A percentile compares a stretch with the other conserved stretches of the same genome.
Conservation (phyloP, 2,888 invertebrate species). For the Tenthredo mesomela region DNA sequence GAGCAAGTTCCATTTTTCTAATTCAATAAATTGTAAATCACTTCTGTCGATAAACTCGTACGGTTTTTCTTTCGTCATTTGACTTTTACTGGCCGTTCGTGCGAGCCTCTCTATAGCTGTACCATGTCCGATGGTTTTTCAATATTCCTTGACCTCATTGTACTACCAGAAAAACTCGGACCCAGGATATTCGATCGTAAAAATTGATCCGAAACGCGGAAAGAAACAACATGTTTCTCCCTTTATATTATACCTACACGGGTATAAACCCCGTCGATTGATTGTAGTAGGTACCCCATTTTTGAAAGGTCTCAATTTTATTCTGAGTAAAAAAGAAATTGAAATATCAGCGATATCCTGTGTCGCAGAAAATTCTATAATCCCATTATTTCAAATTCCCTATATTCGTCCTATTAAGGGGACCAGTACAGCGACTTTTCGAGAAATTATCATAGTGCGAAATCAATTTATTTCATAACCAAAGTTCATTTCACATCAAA, state of each 20-base stretch:
- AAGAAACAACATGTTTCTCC: slow-evolving; percentile 16
- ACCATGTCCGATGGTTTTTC: background rate
- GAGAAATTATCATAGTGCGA: no score
- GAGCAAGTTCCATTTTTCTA: background rate
- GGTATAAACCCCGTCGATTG: background rate
- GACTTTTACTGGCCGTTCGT: slow-evolving; percentile 50
- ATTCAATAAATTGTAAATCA: slow-evolving; percentile 51
- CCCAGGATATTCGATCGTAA: slow-evolving; percentile 66
- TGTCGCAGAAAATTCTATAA: background rate
- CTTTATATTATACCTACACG: no score
- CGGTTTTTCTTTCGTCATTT: slow-evolving; percentile 15
- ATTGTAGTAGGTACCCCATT: background rate
- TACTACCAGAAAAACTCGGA: background rate
- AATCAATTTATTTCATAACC: no score
- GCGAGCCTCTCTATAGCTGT: background rate
- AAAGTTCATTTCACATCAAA: no score
- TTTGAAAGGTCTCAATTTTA: background rate
- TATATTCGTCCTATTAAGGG: background rate
- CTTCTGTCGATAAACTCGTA: slow-evolving; percentile 18
- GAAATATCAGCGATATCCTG: background rate
- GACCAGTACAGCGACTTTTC: no score
- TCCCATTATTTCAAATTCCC: background rate
- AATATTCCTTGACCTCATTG: background rate
- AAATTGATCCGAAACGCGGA: slow-evolving; percentile 55
- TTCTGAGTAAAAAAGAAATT: background rate